These are phyloP conservation scores for Eretmocerus hayati DNA, from an alignment of 2,888 invertebrate genomes.

Conservation along the genomic window DNA sequence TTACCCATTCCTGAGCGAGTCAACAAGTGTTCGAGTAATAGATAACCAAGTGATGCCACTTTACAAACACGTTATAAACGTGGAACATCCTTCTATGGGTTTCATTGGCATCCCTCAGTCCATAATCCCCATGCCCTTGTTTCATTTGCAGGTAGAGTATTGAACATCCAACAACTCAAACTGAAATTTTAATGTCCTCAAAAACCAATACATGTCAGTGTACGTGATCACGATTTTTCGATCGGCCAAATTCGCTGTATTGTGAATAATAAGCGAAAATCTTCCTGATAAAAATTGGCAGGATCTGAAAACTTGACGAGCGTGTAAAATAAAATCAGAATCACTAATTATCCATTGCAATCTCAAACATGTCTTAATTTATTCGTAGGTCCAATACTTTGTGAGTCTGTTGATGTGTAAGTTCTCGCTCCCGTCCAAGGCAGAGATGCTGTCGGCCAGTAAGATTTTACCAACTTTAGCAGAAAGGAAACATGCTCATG, in stretches of 20 bases:
- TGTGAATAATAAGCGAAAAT: too few species aligned
- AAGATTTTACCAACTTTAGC: slow-evolving; percentile 50
- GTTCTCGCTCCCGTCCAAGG: slow-evolving; percentile 55
- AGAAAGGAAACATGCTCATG: slow-evolving; percentile 45
- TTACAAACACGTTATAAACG: slow-evolving; percentile 71
- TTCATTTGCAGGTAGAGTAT: slow-evolving; percentile 71
- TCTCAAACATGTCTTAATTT: too few species aligned
- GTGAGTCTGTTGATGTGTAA: slow-evolving; percentile 55
- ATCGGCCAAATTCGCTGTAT: too few species aligned
- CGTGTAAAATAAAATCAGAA: too few species aligned
- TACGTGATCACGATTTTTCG: too few species aligned
- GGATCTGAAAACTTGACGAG: too few species aligned
- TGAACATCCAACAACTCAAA: too few species aligned
- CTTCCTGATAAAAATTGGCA: too few species aligned
- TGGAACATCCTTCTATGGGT: slow-evolving; percentile 66
- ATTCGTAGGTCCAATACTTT: slow-evolving; percentile 60
- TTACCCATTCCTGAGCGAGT: slow-evolving; percentile 62
- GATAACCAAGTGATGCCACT: slow-evolving; percentile 60
- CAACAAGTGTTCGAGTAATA: slow-evolving; percentile 50
- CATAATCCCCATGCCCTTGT: slow-evolving; percentile 62
- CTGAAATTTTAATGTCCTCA: too few species aligned
- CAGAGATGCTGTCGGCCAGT: slow-evolving; percentile 58
- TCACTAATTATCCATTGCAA: too few species aligned
- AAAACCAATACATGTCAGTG: too few species aligned
- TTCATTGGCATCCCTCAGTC: slow-evolving; percentile 67